Conservation (phyloP, 2,113 vertebrate species). For the Prinia subflava region DNA sequence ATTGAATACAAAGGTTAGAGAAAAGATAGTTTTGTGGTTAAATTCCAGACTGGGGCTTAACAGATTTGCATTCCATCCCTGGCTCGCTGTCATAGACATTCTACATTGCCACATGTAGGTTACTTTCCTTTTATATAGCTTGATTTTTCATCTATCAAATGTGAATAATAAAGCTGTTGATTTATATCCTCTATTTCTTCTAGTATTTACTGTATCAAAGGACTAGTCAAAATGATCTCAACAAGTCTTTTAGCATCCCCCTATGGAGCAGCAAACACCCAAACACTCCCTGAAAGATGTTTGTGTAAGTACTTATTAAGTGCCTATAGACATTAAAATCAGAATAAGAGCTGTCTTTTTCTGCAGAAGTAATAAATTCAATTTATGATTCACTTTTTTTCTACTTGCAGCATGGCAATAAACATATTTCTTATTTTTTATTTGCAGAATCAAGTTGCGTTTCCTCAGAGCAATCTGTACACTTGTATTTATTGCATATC, state of each 20-base stretch:
- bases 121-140: neutral
- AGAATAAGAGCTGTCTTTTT: neutral
- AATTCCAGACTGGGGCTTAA: neutral
- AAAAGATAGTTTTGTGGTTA: neutral
- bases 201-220: neutral
- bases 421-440: neutral
- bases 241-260: neutral
- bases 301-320: constrained; percentile 9
- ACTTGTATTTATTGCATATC: neutral
- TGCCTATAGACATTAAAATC: neutral
- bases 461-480: neutral
- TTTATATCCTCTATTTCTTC: neutral
- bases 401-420: neutral
- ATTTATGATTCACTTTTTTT: neutral
- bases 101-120: neutral
- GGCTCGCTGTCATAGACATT: neutral
- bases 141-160: neutral
- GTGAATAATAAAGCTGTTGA: neutral
- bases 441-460: neutral
- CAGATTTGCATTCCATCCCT: neutral
- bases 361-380: neutral
- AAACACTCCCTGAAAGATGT: neutral
- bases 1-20: neutral
- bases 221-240: neutral
- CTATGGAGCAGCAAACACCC: neutral